Conservation (phyloP, 2,797 vertebrate genomes). For the Phrynocephalus guinanensis region DNA sequence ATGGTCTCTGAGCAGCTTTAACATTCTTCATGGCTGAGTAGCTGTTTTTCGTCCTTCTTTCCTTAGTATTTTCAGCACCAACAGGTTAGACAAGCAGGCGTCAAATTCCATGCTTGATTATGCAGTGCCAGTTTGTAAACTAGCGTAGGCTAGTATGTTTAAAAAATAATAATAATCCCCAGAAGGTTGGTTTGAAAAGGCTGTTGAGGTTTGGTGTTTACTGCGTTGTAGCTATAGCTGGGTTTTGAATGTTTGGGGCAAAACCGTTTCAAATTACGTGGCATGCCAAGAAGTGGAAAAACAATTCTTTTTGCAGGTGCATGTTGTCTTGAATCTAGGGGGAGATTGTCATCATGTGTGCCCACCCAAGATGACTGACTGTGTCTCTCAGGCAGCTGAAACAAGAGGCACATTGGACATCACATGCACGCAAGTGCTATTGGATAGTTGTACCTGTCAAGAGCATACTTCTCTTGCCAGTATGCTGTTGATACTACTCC, state of each 20-base stretch:
- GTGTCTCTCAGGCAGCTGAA: not conserved
- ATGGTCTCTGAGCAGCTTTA: not conserved
- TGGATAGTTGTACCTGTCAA: too few relatives aligned
- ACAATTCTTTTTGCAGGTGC: not conserved
- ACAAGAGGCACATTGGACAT: not conserved
- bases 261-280: slow-evolving; percentile 18
- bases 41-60: slow-evolving; percentile 4
- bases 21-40: not conserved
- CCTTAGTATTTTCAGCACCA: slow-evolving; percentile 1
- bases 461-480: too few relatives aligned
- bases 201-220: not conserved
- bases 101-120: slow-evolving; percentile 3
- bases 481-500: too few relatives aligned
- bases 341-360: not conserved
- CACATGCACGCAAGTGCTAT: too few relatives aligned
- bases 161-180: not conserved
- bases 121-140: not conserved
- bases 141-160: not conserved
- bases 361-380: not conserved
- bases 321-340: not conserved
- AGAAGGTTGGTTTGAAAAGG: not conserved
- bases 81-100: fast-evolving
- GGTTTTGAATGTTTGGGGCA: not conserved
- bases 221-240: slow-evolving; percentile 1
- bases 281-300: slow-evolving; percentile 12